Percentiles rank a stretch among this genome's conserved stretches.
Evolutionary conservation across 2,797 vertebrate species (phyloP).

Genomic region (Pseudochirops corinnae): DNA sequence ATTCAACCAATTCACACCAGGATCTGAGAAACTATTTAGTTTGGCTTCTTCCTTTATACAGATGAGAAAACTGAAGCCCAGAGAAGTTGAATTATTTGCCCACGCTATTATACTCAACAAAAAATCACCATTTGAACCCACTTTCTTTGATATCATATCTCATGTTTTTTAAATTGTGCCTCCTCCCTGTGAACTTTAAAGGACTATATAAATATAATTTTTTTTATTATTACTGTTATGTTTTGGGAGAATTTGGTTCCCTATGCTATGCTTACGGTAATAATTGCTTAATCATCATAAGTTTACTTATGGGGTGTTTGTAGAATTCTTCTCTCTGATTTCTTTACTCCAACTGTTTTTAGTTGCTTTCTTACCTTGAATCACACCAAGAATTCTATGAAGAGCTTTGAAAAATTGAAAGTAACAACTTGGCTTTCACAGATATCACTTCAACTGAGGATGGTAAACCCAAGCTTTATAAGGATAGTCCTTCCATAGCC

Average conservation of each 20-base stretch:
- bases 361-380: constrained; percentile 8
- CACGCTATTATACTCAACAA: neutral
- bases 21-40: neutral
- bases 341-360: constrained; percentile 20
- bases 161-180: neutral
- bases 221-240: constrained; percentile 12
- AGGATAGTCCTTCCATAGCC: neutral
- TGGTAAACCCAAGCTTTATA: neutral
- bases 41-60: constrained; percentile 26
- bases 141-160: neutral
- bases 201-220: too few species aligned
- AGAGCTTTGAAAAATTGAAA: neutral
- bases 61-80: neutral
- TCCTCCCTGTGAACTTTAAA: neutral
- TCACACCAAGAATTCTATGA: constrained; percentile 19
- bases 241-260: constrained; percentile 49
- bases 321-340: constrained; percentile 19
- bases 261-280: constrained; percentile 48
- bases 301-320: constrained; percentile 3
- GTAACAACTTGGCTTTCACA: constrained; percentile 45
- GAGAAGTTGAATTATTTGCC: constrained; percentile 22
- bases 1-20: neutral
- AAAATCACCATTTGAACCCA: constrained; percentile 11
- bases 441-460: neutral
- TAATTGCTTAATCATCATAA: constrained; percentile 54